A percentile compares a stretch with the other conserved stretches of the same genome.
Conservation (phyloP, 2,888 invertebrate species). For the Hirtodrosophila histrioides region DNA sequence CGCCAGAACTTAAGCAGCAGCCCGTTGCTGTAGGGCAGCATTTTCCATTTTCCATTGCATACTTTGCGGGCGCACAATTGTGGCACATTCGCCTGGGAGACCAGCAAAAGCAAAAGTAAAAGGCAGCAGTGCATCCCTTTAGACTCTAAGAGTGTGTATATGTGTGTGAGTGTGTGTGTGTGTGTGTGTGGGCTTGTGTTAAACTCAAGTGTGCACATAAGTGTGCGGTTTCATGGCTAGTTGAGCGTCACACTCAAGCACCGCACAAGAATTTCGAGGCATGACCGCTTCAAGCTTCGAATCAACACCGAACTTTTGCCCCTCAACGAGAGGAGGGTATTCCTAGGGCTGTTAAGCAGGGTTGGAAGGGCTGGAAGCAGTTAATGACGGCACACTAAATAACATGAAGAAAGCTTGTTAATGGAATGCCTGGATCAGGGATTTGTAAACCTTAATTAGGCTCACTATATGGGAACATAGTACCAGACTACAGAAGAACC, state of each 20-base stretch:
- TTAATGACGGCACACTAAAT: too few relatives aligned
- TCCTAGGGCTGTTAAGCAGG: too few relatives aligned
- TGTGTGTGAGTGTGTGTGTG: conserved; percentile 13
- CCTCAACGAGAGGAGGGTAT: too few relatives aligned
- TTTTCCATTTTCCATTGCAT: conserved; percentile 54
- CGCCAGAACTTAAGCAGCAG: conserved; percentile 37
- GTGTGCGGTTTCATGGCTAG: conserved; percentile 70
- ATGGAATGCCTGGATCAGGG: too few relatives aligned
- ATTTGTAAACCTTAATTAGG: too few relatives aligned
- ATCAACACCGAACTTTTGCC: too few relatives aligned
- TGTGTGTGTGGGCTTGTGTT: conserved; percentile 15
- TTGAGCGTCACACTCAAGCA: conserved; percentile 53
- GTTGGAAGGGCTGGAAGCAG: too few relatives aligned
- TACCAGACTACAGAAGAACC: too few relatives aligned
- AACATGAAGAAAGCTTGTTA: too few relatives aligned
- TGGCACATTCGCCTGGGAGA: conserved; percentile 73
- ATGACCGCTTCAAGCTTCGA: conserved; percentile 28
- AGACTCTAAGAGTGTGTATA: background rate
- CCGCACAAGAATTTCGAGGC: conserved; percentile 46
- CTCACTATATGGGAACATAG: too few relatives aligned
- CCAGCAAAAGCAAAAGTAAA: conserved; percentile 47
- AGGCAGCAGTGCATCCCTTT: conserved; percentile 29
- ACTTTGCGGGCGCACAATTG: conserved; percentile 73
- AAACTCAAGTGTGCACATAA: conserved; percentile 60
- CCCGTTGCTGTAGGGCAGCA: conserved; percentile 35